A percentile compares a stretch with the other conserved stretches of the same genome.
Conservation (phyloP, 2,888 invertebrate genomes). For the Sceliomorpha sp. region DNA sequence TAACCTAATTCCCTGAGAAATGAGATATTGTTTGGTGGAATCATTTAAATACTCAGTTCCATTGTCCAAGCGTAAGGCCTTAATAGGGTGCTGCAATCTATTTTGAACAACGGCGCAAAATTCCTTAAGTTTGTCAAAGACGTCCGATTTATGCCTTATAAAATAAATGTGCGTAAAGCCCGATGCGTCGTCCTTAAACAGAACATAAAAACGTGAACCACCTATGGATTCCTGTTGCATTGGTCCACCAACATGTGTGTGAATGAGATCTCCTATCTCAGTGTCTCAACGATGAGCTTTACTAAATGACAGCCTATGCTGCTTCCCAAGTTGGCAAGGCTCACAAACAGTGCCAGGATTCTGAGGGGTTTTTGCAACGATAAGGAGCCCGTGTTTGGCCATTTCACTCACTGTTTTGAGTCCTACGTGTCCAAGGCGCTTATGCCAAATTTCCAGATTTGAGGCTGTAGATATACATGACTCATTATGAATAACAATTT, state of each 20-base stretch:
- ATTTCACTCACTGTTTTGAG: slow-evolving; percentile 11
- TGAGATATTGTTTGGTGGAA: slow-evolving; percentile 11
- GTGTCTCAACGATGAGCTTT: slow-evolving; percentile 6
- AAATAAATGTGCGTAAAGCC: slow-evolving; percentile 50
- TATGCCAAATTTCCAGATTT: slow-evolving; percentile 13
- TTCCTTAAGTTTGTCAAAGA: slow-evolving; percentile 25
- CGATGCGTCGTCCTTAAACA: slow-evolving; percentile 57
- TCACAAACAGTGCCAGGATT: slow-evolving; percentile 35
- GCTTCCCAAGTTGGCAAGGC: slow-evolving; percentile 27
- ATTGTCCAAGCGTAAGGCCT: slow-evolving; percentile 21
- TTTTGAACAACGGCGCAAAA: slow-evolving; percentile 18
- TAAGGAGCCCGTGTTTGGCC: slow-evolving; percentile 16
- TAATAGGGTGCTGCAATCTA: slow-evolving; percentile 20
- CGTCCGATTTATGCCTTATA: slow-evolving; percentile 37
- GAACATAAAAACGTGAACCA: slow-evolving; percentile 49
- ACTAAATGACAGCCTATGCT: slow-evolving; percentile 31
- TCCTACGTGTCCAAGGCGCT: slow-evolving; percentile 21
- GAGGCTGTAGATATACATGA: slow-evolving; percentile 10
- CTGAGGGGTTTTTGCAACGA: neutral
- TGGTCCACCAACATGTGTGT: slow-evolving; percentile 58
- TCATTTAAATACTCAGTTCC: slow-evolving; percentile 30
- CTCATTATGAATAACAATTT: slow-evolving; percentile 1
- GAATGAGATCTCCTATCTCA: slow-evolving; percentile 30
- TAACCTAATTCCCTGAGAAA: slow-evolving; percentile 7
- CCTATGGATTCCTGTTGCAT: slow-evolving; percentile 54